Percentiles rank a stretch among this genome's conserved stretches.
Conservation (phyloP, 30 jellyfish, hydroid and myxozoan genomes). For the Pelagia noctiluca region DNA sequence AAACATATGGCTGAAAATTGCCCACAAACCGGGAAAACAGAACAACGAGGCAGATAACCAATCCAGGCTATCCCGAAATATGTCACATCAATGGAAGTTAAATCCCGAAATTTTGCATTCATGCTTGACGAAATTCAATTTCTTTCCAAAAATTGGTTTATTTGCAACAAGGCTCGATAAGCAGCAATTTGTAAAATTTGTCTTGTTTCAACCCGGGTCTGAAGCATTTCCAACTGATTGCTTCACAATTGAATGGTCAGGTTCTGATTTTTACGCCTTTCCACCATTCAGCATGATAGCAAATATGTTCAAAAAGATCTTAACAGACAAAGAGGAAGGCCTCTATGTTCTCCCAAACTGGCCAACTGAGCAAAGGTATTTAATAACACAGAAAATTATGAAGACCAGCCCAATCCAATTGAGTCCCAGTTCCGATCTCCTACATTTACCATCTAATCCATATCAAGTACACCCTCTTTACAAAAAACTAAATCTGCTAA, state of each 20-base stretch:
- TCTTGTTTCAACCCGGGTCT: constrained; percentile 15
- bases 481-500: neutral
- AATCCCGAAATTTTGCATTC: neutral
- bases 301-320: constrained; percentile 8
- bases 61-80: constrained; percentile 13
- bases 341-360: neutral
- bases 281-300: constrained; percentile 20
- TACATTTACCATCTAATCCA: neutral
- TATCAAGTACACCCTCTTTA: constrained; percentile 2
- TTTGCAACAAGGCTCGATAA: constrained; percentile 43
- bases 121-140: neutral
- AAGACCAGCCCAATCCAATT: neutral
- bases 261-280: constrained; percentile 7
- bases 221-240: constrained; percentile 3
- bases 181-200: neutral
- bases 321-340: neutral
- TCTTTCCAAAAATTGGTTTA: constrained; percentile 28
- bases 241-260: constrained; percentile 3
- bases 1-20: constrained; percentile 52
- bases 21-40: constrained; percentile 57
- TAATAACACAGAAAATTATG: neutral
- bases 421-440: neutral
- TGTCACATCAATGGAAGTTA: constrained; percentile 36
- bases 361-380: constrained; percentile 40
- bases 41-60: constrained; percentile 37